Base-by-base conservation (phyloP, 2,113 vertebrate species). In the Ancistrus triradiatus region DNA sequence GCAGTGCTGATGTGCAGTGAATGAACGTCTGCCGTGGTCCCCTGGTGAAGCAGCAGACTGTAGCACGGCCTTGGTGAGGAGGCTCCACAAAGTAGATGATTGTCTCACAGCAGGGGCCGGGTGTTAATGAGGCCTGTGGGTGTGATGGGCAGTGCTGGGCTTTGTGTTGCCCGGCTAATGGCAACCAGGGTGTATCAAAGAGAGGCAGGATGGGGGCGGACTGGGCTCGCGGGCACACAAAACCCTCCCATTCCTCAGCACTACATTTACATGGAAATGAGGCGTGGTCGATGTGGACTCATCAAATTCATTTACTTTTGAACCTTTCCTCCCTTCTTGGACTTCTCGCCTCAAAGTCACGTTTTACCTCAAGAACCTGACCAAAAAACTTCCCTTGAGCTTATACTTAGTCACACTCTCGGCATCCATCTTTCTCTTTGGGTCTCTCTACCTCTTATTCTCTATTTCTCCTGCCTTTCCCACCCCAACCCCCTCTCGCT, bases 201-300 rank as follows among this genome's bases (percentile, higher is more conserved):
- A 62, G 75, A 75, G 71, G 78, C 77, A 77, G 63, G 77, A 78
- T 75, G 78, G 77, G 74, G 79, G 74, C 69, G 77, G 70, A 70
- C 19, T 5, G 59, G 59, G 48, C 52, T 42, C 24, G 24, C 8
- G 19, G 24, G 50, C 35, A 8, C 52, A 63, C 66, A 69, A 66
- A 62, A 56, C 64, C 25, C 21, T 58, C 63, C 70, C 70, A 52
- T 33, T 65, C 63, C 73, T 63, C 56, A 0, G 24, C 73, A 68
- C 49, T 69, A 77, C 78, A 86, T 88, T 87, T 83, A 78, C 79
- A 86, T 88, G 83, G 80, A 85, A 86, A 89, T 87, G 72, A 80
- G 76, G 76, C 77, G 50, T 77, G 81, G 72, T 80, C 55, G 74
- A 86, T 84, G 85, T 81, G 83, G 83, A 86, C 78, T 81, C 63